A percentile compares a stretch with the other conserved stretches of the same genome.
Evolutionary conservation across 2,797 vertebrate species (phyloP).

Genomic region (Scomberomorus guttatus): DNA sequence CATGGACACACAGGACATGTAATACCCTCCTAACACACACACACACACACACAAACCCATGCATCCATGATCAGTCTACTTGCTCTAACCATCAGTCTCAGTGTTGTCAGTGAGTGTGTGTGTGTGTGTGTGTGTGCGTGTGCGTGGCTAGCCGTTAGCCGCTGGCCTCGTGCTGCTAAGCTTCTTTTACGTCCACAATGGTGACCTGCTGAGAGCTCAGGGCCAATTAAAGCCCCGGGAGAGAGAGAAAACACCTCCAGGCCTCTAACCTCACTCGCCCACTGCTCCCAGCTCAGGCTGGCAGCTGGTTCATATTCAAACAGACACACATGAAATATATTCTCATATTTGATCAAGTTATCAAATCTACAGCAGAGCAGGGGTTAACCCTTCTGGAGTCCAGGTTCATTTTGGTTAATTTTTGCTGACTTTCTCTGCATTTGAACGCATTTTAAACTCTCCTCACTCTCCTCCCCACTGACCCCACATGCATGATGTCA

Average conservation of each 20-base stretch:
- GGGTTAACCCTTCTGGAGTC: too few species aligned
- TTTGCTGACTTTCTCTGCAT: too few species aligned
- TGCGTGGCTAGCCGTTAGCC: constrained; percentile 18
- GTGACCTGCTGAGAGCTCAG: constrained; percentile 83
- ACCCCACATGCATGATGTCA: too few species aligned
- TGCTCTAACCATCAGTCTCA: not conserved
- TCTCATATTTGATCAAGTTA: not conserved
- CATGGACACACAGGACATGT: constrained; percentile 38
- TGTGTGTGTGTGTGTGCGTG: constrained; percentile 29
- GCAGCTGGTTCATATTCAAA: constrained; percentile 22
- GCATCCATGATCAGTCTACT: not conserved
- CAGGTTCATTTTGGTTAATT: too few species aligned
- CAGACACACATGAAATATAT: not conserved
- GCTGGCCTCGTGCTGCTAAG: constrained; percentile 86
- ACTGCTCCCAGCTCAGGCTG: constrained; percentile 14
- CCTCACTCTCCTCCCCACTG: too few species aligned
- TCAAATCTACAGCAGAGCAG: too few species aligned
- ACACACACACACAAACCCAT: too few species aligned
- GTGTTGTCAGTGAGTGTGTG: constrained; percentile 1
- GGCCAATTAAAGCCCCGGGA: constrained; percentile 91
- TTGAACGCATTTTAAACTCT: too few species aligned
- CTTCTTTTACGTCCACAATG: constrained; percentile 82
- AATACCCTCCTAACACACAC: not conserved
- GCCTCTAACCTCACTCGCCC: constrained; percentile 31
- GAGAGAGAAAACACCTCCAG: constrained; percentile 42